Percentiles rank a stretch among this genome's conserved stretches.
Evolutionary conservation across 1,140 invertebrate species (phyloP).

Genomic region (Branchinecta lindahli): DNA sequence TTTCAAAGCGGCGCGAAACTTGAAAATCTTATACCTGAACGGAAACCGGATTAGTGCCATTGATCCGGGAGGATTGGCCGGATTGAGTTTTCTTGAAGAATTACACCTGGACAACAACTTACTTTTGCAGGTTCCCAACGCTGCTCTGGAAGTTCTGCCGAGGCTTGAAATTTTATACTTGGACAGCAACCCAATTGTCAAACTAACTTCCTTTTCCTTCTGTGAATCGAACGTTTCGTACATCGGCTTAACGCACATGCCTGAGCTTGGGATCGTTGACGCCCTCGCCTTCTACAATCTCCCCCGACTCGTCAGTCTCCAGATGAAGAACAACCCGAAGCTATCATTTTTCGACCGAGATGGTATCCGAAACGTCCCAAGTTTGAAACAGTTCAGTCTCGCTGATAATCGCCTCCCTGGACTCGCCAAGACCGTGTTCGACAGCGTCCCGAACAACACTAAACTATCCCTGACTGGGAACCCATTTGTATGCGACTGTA

Average conservation of each 20-base stretch:
- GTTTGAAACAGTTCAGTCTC: slow-evolving; percentile 29
- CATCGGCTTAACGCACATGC: slow-evolving; percentile 30
- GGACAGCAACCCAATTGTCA: slow-evolving; percentile 25
- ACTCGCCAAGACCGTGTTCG: slow-evolving; percentile 27
- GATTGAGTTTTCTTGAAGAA: slow-evolving; percentile 23
- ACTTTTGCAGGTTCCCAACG: slow-evolving; percentile 24
- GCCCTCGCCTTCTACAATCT: slow-evolving; percentile 32
- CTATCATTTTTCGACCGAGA: slow-evolving; percentile 32
- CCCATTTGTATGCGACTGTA: slow-evolving; percentile 36
- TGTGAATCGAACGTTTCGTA: slow-evolving; percentile 27
- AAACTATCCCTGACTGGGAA: slow-evolving; percentile 33
- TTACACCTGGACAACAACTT: slow-evolving; percentile 26
- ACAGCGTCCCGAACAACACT: slow-evolving; percentile 25
- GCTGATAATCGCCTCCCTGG: slow-evolving; percentile 32
- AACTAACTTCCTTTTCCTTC: slow-evolving; percentile 29
- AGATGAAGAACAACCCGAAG: slow-evolving; percentile 31
- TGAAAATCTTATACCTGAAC: slow-evolving; percentile 23
- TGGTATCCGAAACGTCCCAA: slow-evolving; percentile 30
- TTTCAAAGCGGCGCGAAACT: slow-evolving; percentile 24
- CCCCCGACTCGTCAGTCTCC: slow-evolving; percentile 27
- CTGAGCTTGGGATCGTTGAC: slow-evolving; percentile 30
- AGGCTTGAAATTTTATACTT: slow-evolving; percentile 23
- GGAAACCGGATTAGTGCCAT: slow-evolving; percentile 26
- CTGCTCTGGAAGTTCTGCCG: slow-evolving; percentile 24
- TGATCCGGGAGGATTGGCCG: slow-evolving; percentile 26